phyloP scores from a whole-genome alignment of 2,888 invertebrate species.

The Epinotia demarniana region DNA sequence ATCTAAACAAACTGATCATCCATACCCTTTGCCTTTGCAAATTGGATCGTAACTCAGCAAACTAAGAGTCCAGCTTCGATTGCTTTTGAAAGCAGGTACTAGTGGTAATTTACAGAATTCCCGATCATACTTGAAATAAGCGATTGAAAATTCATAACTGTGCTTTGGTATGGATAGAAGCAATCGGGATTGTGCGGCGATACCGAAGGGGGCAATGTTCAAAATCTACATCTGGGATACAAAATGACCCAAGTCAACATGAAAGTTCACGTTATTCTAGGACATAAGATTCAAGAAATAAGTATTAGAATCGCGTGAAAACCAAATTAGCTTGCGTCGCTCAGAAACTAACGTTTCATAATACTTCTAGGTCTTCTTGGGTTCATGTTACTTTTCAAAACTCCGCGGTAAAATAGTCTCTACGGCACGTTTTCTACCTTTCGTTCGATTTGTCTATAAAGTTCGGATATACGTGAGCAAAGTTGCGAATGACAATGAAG shows the following conservation, averaged over 20 bases:
- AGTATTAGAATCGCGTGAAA: not conserved
- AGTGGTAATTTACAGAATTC: constrained; percentile 32
- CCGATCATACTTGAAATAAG: constrained; percentile 38
- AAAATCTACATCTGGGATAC: not conserved
- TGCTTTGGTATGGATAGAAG: constrained; percentile 32
- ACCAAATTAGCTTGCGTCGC: not conserved
- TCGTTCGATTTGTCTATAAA: constrained; percentile 12
- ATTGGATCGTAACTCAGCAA: constrained; percentile 3
- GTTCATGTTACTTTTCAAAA: not conserved
- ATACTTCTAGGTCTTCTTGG: not conserved
- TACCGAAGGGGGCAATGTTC: not conserved
- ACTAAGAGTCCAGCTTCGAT: not conserved
- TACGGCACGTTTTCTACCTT: constrained; percentile 10
- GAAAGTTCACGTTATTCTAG: not conserved
- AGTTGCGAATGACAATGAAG: not conserved
- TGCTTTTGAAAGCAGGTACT: constrained; percentile 11
- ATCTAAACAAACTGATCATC: constrained; percentile 10
- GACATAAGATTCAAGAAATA: not conserved
- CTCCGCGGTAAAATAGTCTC: not conserved
- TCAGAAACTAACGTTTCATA: not conserved
- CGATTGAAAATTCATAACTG: constrained; percentile 36
- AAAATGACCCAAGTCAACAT: not conserved
- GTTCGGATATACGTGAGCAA: not conserved
- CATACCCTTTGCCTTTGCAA: not conserved
- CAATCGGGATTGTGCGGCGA: not conserved